Conservation (phyloP, 1,140 invertebrate species). For the Zaprionus vittiger region DNA sequence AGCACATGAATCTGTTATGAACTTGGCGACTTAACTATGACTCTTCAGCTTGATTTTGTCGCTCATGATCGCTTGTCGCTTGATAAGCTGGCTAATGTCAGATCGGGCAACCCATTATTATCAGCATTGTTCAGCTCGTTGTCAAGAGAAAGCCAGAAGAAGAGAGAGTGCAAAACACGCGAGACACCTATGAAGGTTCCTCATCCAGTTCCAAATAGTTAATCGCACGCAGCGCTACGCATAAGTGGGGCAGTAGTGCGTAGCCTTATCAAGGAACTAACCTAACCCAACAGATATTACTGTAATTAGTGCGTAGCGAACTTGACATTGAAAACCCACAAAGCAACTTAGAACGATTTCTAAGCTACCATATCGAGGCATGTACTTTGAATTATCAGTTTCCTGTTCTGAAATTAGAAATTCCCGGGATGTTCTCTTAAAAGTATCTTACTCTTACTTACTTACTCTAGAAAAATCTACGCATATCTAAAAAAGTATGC, state of each 20-base stretch:
- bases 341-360: background rate
- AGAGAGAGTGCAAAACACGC: background rate
- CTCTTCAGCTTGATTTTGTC: conserved; percentile 32
- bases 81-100: conserved; percentile 44
- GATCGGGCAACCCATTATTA: conserved; percentile 51
- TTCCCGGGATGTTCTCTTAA: background rate
- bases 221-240: background rate
- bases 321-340: conserved; percentile 11
- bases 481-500: background rate
- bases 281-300: conserved; percentile 52
- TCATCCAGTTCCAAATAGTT: background rate
- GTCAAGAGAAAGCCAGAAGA: conserved; percentile 39
- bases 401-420: background rate
- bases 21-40: background rate
- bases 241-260: conserved; percentile 63
- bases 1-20: conserved; percentile 14
- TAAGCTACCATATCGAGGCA: background rate
- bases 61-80: conserved; percentile 21
- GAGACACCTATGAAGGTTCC: background rate
- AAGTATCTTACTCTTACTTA: background rate
- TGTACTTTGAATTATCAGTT: background rate
- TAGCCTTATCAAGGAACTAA: conserved; percentile 58
- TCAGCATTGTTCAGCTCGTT: conserved; percentile 27
- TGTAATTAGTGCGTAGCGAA: conserved; percentile 45
- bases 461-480: background rate